Conservation (phyloP, 2,113 vertebrate genomes). For the Bufo bufo region DNA sequence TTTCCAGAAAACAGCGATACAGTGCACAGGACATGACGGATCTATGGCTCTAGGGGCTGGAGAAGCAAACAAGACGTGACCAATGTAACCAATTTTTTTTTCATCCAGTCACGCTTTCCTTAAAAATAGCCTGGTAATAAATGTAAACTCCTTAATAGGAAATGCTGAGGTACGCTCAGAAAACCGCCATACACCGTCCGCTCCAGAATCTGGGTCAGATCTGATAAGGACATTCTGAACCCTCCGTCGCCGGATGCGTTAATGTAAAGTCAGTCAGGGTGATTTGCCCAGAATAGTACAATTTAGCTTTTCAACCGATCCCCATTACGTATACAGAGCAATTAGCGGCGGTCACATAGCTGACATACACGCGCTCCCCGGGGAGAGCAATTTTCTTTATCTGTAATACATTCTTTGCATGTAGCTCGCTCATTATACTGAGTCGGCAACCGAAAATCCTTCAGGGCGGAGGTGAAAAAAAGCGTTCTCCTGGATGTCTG, state of each 20-base stretch:
- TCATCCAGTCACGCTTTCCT: neutral
- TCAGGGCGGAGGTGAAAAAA: neutral
- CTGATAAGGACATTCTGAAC: neutral
- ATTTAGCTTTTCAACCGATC: conserved; percentile 32
- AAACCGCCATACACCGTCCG: neutral
- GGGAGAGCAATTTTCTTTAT: conserved; percentile 23
- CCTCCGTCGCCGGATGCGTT: neutral
- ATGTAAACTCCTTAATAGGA: conserved; percentile 27
- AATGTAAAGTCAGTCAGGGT: neutral
- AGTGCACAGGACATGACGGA: no score
- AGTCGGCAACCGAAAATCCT: neutral
- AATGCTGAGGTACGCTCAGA: neutral
- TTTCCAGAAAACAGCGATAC: no score
- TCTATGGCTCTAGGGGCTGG: no score
- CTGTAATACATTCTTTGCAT: neutral
- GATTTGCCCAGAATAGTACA: conserved; percentile 21
- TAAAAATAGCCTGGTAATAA: neutral
- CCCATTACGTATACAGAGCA: neutral
- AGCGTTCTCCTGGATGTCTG: neutral
- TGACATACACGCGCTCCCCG: conserved; percentile 5
- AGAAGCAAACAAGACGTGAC: no score
- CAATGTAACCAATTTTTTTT: neutral
- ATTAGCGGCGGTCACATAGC: conserved; percentile 26
- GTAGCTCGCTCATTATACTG: neutral
- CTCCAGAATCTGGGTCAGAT: neutral